Conservation (phyloP, 2,888 invertebrate genomes). For the Meliscaeva auricollis region DNA sequence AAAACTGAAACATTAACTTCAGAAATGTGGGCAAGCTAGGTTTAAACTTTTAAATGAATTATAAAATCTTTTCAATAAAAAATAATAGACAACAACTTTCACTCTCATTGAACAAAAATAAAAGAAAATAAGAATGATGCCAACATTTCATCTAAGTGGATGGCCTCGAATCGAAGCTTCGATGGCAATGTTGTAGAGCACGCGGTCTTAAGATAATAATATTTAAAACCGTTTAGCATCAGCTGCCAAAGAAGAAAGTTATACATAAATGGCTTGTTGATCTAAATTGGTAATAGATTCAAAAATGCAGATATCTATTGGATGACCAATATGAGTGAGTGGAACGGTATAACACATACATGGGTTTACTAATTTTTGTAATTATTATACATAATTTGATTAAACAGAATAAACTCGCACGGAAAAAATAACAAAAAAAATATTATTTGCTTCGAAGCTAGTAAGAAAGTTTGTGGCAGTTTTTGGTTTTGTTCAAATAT, state of each 20-base stretch:
- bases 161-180: not conserved
- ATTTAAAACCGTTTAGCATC: constrained; percentile 29
- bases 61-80: no score
- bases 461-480: no score
- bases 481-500: no score
- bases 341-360: no score
- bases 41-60: no score
- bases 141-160: constrained; percentile 36
- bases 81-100: constrained; percentile 69
- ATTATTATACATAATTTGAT: no score
- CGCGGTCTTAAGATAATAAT: not conserved
- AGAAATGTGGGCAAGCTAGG: no score
- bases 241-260: constrained; percentile 68
- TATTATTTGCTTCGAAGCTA: no score
- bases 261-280: constrained; percentile 23
- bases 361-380: no score
- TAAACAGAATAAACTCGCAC: no score
- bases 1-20: not conserved
- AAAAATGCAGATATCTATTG: constrained; percentile 9
- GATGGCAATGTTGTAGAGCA: constrained; percentile 42
- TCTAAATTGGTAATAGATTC: constrained; percentile 55
- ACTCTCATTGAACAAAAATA: constrained; percentile 67
- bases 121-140: constrained; percentile 36
- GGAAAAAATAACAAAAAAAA: no score
- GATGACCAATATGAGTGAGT: not conserved